Percentiles rank a stretch among this genome's conserved stretches.
phyloP scores from a whole-genome alignment of 2,888 invertebrate species.

The Pyrochroa serraticornis region DNA sequence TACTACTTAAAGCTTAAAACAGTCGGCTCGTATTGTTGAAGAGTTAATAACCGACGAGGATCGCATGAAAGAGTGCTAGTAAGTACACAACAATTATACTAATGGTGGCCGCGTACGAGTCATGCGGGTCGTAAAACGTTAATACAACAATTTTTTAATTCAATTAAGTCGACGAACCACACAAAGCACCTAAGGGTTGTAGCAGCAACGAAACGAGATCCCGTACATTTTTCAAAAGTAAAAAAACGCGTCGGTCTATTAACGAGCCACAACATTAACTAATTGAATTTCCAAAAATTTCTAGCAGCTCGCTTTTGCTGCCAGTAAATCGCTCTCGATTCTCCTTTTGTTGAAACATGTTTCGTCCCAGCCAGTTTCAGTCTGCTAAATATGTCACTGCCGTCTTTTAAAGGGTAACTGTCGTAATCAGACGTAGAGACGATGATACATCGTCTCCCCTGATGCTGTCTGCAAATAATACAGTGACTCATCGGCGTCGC shows the following conservation, averaged over 20 bases:
- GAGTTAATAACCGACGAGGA: no score
- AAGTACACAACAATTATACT: background rate
- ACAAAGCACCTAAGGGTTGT: background rate
- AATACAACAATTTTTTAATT: background rate
- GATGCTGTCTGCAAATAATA: no score
- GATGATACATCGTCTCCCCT: no score
- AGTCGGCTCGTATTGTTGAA: no score
- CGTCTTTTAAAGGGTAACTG: conserved; percentile 8
- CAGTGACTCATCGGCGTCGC: no score
- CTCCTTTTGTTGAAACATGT: no score
- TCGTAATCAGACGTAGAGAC: background rate
- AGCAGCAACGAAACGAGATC: background rate
- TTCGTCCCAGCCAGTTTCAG: background rate
- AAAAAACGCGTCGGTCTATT: background rate
- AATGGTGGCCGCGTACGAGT: no score
- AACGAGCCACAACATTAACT: no score
- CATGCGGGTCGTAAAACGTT: background rate
- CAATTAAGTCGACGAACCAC: background rate
- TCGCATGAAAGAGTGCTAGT: background rate
- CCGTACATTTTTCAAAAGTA: background rate
- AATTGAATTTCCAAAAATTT: no score
- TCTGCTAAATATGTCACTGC: conserved; percentile 11
- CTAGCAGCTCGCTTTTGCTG: no score
- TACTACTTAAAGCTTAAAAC: no score
- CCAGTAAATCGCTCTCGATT: no score